These are phyloP conservation scores for Nemapogon koenigi DNA, from an alignment of 2,888 invertebrate species.

Conservation along the genomic window DNA sequence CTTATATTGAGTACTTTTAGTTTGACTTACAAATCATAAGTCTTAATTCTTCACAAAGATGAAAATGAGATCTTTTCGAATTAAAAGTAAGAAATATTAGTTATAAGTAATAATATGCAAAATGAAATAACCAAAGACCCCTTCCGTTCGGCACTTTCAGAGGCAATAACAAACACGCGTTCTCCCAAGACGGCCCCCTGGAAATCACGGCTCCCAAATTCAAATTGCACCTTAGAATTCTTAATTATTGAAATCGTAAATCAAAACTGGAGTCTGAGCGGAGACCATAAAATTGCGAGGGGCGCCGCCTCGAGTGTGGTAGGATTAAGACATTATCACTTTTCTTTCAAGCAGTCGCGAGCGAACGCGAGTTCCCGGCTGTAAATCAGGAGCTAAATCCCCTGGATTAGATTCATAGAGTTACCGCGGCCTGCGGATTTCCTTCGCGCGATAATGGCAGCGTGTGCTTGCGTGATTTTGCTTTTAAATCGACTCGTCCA, in stretches of 20 bases:
- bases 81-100: no score
- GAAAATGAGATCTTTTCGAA: no score
- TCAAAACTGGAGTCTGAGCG: constrained; percentile 61
- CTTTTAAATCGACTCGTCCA: constrained; percentile 57
- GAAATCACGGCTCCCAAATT: constrained; percentile 51
- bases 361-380: constrained; percentile 26
- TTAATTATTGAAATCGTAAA: constrained; percentile 67
- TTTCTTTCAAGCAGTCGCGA: constrained; percentile 63
- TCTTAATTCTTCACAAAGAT: no score
- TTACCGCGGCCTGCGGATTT: constrained; percentile 59
- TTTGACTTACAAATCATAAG: no score
- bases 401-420: constrained; percentile 66
- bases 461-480: constrained; percentile 61
- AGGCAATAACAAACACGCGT: constrained; percentile 61
- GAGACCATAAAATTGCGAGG: constrained; percentile 55
- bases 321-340: constrained; percentile 74
- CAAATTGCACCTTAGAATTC: constrained; percentile 66
- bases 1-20: no score
- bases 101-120: no score
- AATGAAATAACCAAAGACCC: no score
- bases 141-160: constrained; percentile 31
- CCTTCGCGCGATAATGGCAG: constrained; percentile 54
- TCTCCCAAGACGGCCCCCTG: constrained; percentile 42
- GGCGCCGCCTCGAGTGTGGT: constrained; percentile 55
- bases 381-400: constrained; percentile 66